These are phyloP conservation scores for Trichosurus vulpecula DNA, from an alignment of 2,797 vertebrate species.

Conservation along the genomic window DNA sequence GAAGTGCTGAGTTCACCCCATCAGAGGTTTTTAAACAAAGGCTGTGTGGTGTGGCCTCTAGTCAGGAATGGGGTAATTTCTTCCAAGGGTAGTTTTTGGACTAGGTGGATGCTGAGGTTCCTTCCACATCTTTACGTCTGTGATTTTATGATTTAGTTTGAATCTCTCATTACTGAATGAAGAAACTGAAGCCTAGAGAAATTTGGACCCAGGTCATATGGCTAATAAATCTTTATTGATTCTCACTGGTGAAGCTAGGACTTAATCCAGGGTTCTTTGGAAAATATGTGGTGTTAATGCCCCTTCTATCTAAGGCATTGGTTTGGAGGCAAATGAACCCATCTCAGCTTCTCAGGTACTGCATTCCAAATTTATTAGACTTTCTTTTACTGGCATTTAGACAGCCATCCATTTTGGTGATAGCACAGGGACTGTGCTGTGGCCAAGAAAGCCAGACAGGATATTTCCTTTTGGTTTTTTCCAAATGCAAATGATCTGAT, in stretches of 20 bases:
- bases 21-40: background rate
- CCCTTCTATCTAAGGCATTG: background rate
- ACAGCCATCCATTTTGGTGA: background rate
- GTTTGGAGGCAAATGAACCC: background rate
- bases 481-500: background rate
- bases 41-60: background rate
- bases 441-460: background rate
- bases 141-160: background rate
- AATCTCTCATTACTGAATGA: background rate
- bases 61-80: background rate
- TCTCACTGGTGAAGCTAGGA: background rate
- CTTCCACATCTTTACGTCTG: background rate
- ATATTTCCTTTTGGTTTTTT: constrained; percentile 9
- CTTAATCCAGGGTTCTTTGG: background rate
- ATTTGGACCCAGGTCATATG: background rate
- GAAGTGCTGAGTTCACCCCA: background rate
- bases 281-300: background rate
- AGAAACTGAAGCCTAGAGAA: background rate
- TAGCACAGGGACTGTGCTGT: background rate
- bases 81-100: background rate
- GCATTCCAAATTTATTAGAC: background rate
- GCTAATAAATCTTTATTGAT: background rate
- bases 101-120: background rate
- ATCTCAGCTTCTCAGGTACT: background rate
- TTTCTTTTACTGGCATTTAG: background rate